These are phyloP conservation scores for Drosophila asahinai DNA, from an alignment of 1,140 invertebrate species.

Conservation along the genomic window DNA sequence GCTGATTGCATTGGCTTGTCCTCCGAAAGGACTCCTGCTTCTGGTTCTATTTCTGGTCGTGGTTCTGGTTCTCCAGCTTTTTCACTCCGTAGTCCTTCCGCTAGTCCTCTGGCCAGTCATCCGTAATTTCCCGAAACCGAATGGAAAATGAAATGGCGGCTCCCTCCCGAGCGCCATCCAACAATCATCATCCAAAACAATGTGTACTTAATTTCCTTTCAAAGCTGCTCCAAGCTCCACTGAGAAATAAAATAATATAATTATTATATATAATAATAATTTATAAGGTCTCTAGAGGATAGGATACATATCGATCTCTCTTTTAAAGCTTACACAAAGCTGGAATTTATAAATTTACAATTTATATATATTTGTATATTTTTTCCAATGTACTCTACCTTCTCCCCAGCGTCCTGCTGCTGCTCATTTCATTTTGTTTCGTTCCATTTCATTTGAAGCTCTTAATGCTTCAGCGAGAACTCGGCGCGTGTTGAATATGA, in stretches of 20 bases:
- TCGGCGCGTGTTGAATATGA: slow-evolving; percentile 72
- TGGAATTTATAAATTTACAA: not conserved
- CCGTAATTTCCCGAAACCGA: slow-evolving; percentile 67
- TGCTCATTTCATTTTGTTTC: slow-evolving; percentile 63
- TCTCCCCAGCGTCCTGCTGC: not conserved
- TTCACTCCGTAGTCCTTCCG: not conserved
- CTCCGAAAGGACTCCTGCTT: not conserved
- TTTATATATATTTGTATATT: not conserved
- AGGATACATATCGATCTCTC: too few species aligned
- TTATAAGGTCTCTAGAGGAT: too few species aligned
- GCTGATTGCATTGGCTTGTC: slow-evolving; percentile 50
- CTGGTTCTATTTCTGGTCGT: slow-evolving; percentile 1
- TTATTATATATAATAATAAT: too few species aligned
- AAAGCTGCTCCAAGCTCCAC: slow-evolving; percentile 1
- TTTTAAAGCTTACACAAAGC: too few species aligned
- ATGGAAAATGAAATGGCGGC: slow-evolving; percentile 47
- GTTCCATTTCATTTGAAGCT: slow-evolving; percentile 65
- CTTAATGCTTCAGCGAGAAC: slow-evolving; percentile 50
- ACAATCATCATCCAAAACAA: slow-evolving; percentile 50
- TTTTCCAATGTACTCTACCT: not conserved
- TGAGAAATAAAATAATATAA: not conserved
- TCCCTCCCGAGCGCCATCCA: not conserved
- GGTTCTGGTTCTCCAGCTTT: not conserved
- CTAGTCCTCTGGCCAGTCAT: slow-evolving; percentile 42
- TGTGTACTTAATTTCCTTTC: slow-evolving; percentile 73